These are phyloP conservation scores for Malurus leucopterus DNA, from an alignment of 2,797 vertebrate species.

Conservation along the genomic window DNA sequence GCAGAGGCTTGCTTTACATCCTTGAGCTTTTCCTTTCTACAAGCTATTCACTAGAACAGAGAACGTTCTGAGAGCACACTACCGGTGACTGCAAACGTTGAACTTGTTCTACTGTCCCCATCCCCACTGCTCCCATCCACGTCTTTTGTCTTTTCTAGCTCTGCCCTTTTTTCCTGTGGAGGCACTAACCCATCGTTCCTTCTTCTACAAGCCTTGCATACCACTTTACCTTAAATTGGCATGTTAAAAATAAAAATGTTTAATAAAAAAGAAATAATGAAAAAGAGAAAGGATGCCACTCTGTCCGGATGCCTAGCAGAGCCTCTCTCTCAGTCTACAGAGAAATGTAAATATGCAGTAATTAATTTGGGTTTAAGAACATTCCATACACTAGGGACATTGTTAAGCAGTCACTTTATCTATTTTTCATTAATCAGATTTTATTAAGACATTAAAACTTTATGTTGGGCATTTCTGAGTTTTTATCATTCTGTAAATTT, in stretches of 20 bases:
- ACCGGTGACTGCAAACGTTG: background rate
- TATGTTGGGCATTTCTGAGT: constrained; percentile 13
- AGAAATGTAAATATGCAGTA: constrained; percentile 54
- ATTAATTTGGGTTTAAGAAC: constrained; percentile 59
- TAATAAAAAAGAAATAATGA: background rate
- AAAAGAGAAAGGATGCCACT: background rate
- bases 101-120: constrained; percentile 5
- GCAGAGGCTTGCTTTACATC: constrained; percentile 50
- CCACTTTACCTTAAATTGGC: background rate
- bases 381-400: constrained; percentile 26
- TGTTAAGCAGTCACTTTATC: constrained; percentile 42
- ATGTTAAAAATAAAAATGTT: background rate
- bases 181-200: background rate
- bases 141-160: constrained; percentile 1
- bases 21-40: background rate
- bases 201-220: background rate
- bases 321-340: constrained; percentile 20
- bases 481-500: constrained; percentile 28
- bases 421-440: constrained; percentile 56
- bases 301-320: constrained; percentile 9
- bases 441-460: constrained; percentile 47
- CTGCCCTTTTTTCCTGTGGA: background rate
- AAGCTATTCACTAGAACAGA: background rate
- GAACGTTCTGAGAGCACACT: background rate
- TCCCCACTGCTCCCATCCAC: background rate